phyloP scores from a whole-genome alignment of 2,113 vertebrate genomes.

The Gymnocephalus cernua region DNA sequence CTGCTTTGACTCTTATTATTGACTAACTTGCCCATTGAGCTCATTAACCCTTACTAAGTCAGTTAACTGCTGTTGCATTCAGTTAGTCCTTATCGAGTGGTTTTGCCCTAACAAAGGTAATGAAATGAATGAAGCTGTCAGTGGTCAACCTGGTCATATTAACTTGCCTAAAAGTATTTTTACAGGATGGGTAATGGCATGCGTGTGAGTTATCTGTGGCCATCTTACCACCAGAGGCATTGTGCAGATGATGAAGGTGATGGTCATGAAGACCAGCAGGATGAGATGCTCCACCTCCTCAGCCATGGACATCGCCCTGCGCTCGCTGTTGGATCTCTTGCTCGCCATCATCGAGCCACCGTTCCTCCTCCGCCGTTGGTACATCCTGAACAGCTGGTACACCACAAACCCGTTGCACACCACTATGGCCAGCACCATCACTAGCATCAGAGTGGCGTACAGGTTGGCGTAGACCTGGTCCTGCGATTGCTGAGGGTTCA shows the following conservation, averaged over 20 bases:
- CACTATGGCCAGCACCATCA: conserved; percentile 88
- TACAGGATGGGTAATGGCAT: neutral
- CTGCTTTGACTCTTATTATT: neutral
- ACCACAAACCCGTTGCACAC: conserved; percentile 91
- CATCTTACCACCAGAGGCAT: conserved; percentile 93
- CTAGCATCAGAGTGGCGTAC: conserved; percentile 89
- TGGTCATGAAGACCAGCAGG: conserved; percentile 93
- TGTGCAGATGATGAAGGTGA: conserved; percentile 93
- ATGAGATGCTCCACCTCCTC: conserved; percentile 95
- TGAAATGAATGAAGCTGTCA: neutral
- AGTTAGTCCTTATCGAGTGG: neutral
- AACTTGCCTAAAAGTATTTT: neutral
- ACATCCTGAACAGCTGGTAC: conserved; percentile 88
- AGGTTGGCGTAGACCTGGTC: conserved; percentile 84
- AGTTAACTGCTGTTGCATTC: neutral
- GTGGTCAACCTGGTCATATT: neutral
- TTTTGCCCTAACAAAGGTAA: neutral
- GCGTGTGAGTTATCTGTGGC: neutral
- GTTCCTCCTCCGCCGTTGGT: conserved; percentile 80
- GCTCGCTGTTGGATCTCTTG: conserved; percentile 49
- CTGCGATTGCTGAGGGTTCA: neutral
- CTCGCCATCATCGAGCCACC: conserved; percentile 42
- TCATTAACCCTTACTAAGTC: neutral
- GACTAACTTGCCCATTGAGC: neutral
- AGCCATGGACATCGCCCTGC: conserved; percentile 79